Evolutionary conservation across 2,797 vertebrate species (phyloP).

Genomic region (Microchirus variegatus): DNA sequence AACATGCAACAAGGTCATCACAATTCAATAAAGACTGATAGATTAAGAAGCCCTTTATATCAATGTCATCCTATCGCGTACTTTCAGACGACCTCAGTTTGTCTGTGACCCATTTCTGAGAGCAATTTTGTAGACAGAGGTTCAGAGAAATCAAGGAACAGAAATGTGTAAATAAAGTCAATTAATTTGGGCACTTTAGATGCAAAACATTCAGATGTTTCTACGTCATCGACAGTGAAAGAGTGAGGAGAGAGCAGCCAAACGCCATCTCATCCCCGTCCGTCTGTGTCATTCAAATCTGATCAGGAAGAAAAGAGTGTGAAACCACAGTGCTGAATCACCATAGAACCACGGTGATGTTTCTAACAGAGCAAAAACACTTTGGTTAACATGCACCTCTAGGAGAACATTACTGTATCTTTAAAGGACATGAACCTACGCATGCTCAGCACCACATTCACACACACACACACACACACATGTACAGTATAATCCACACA

Average conservation of each 20-base stretch:
- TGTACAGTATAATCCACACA: constrained; percentile 38
- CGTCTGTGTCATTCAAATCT: constrained; percentile 41
- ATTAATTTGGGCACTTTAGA: constrained; percentile 65
- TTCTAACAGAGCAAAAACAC: constrained; percentile 61
- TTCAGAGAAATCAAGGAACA: constrained; percentile 53
- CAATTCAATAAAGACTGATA: constrained; percentile 82
- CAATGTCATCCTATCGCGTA: constrained; percentile 70
- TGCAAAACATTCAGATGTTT: constrained; percentile 61
- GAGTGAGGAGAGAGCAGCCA: constrained; percentile 53
- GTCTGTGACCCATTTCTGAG: constrained; percentile 50
- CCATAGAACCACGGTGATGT: constrained; percentile 50
- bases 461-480: constrained; percentile 35
- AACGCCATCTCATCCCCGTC: constrained; percentile 48
- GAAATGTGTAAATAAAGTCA: constrained; percentile 37
- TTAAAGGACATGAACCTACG: constrained; percentile 63
- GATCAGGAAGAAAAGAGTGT: constrained; percentile 36
- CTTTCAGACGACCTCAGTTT: constrained; percentile 54
- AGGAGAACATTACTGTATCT: constrained; percentile 64
- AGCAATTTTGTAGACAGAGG: constrained; percentile 53
- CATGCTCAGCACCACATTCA: constrained; percentile 32
- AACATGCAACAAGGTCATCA: constrained; percentile 87
- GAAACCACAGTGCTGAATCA: constrained; percentile 67
- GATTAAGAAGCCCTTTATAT: constrained; percentile 87
- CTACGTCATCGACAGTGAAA: constrained; percentile 36
- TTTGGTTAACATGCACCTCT: constrained; percentile 75